These are phyloP conservation scores for Megalopta genalis DNA, from an alignment of 1,140 invertebrate genomes.

Conservation along the genomic window DNA sequence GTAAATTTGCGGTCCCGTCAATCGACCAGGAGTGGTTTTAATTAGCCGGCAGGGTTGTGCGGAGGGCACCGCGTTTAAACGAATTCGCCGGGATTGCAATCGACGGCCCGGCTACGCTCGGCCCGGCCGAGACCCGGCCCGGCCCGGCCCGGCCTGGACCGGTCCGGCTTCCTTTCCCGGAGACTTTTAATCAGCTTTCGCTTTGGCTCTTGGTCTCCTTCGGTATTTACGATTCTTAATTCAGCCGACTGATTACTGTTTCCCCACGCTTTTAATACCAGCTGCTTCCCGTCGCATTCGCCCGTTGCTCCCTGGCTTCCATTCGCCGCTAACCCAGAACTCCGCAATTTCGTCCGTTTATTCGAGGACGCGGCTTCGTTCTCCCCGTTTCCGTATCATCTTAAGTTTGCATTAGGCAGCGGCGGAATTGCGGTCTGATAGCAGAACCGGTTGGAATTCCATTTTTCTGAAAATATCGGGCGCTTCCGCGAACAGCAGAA, in stretches of 20 bases:
- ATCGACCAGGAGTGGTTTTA: constrained; percentile 36
- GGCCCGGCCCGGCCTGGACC: neutral
- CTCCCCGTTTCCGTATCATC: constrained; percentile 1
- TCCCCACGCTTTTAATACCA: constrained; percentile 31
- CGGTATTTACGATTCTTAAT: constrained; percentile 47
- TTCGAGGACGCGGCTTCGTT: neutral
- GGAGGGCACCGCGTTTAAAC: constrained; percentile 10
- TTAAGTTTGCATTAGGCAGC: neutral
- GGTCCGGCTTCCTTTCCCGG: neutral
- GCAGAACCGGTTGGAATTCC: constrained; percentile 1
- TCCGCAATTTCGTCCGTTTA: neutral
- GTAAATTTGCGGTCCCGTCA: constrained; percentile 40
- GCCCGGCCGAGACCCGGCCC: neutral
- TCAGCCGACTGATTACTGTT: constrained; percentile 31
- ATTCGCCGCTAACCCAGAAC: neutral
- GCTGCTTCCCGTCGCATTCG: neutral
- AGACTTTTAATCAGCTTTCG: constrained; percentile 45
- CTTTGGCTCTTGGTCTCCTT: constrained; percentile 13
- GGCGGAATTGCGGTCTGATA: neutral
- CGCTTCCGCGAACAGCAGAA: neutral
- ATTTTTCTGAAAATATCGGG: constrained; percentile 18
- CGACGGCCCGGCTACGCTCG: neutral
- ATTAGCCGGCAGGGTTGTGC: constrained; percentile 8
- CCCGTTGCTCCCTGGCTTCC: neutral
- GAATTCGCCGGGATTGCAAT: constrained; percentile 30